Evolutionary conservation across 1,140 invertebrate genomes (phyloP), one percentile per base, ranked within the genome.

Genomic region (Drosophila grimshawi): DNA sequence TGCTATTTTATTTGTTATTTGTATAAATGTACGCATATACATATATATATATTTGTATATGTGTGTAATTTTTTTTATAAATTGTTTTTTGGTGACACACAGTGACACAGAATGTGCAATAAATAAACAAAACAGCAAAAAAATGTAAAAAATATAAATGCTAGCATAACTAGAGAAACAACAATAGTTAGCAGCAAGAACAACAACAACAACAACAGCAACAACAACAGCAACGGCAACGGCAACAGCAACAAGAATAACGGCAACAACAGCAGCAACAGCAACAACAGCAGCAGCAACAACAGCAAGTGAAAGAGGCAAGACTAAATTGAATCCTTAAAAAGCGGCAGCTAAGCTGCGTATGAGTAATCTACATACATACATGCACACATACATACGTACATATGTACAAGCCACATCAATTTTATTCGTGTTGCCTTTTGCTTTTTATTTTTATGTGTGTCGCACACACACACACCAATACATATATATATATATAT

Each of bases 61-160:
- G 10, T 43, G n/a, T 30, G 48, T 45, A 53, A 43, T 30, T 45
- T 72, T 73, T 88, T 88, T 90, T 89, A 30, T 65, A 43, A 73
- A 86, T 85, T 89, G 57, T 88, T 89, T 89, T 80, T 57, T 85
- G 65, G 83, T 89, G 85, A 33, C 35, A 69, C 48, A 73, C 83
- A 88, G 82, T 88, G 85, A 80, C 19, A 19, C 19, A 19, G 80
- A 81, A 78, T 88, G 80, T 78, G 82, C 60, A 70, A 81, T 76
- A 76, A 4, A 43, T n/a, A 43, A 43, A 43, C 39, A 43, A n/a
- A 43, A 43, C 10, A 43, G 4, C 39, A 43, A 49, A 51, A 64
- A 76, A 70, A 59, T 49, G 41, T 70, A 45, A 51, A 19, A 37
- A 51, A 46, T 39, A 43, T n/a, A 2, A 51, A 61, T 27, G 2